phyloP scores from a whole-genome alignment of 2,113 vertebrate genomes.

The Hyaena hyaena region DNA sequence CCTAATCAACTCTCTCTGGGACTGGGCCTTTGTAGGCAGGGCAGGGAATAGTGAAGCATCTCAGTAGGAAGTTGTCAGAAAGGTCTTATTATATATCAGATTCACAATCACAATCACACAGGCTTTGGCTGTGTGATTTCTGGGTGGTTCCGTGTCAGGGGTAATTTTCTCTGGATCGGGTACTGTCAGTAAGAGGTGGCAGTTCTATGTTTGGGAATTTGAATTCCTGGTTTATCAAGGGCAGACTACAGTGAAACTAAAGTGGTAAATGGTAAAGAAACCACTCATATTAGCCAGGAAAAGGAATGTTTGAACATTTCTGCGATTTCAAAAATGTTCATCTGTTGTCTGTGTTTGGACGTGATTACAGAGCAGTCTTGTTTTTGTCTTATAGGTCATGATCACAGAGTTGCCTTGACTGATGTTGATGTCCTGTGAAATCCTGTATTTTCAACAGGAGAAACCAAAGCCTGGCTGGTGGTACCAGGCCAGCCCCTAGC shows the following conservation, averaged over 20 bases:
- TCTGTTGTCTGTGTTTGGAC: neutral
- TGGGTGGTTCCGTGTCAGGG: neutral
- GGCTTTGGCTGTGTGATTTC: neutral
- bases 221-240: neutral
- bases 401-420: neutral
- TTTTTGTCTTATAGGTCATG: neutral
- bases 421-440: neutral
- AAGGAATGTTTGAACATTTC: neutral
- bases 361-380: neutral
- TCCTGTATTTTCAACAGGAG: neutral
- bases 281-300: neutral
- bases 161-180: neutral
- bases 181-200: neutral
- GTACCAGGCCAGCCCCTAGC: neutral
- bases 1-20: neutral
- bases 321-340: neutral
- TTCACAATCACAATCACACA: neutral
- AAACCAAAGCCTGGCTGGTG: neutral
- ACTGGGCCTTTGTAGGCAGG: neutral
- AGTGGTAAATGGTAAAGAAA: neutral
- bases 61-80: neutral
- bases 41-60: neutral
- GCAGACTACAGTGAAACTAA: neutral
- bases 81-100: neutral
- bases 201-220: neutral